Conservation (phyloP, 2,113 vertebrate species). For the Dascyllus trimaculatus region DNA sequence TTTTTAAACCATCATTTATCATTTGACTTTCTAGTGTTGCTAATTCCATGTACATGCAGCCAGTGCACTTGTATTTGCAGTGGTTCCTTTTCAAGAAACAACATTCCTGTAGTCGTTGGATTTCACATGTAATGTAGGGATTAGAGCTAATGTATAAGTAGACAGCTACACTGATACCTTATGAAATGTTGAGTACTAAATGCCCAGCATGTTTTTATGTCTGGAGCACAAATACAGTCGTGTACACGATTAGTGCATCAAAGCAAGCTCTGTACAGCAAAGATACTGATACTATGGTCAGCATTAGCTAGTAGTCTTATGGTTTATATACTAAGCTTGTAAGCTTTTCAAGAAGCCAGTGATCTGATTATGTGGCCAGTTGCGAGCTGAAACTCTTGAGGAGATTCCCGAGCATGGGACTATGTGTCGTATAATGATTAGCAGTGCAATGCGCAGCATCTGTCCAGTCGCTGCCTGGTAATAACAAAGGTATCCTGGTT, state of each 20-base stretch:
- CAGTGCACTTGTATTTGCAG: neutral
- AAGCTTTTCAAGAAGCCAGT: conserved; percentile 65
- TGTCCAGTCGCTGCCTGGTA: neutral
- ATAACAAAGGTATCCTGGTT: neutral
- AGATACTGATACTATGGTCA: conserved; percentile 51
- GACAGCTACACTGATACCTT: conserved; percentile 35
- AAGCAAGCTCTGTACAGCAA: conserved; percentile 58
- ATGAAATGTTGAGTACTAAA: conserved; percentile 51
- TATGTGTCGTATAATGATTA: conserved; percentile 17
- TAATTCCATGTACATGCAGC: neutral
- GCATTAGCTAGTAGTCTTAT: conserved; percentile 49
- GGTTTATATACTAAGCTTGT: conserved; percentile 58
- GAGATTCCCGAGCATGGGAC: conserved; percentile 12
- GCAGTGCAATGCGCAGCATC: neutral
- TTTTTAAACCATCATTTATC: neutral
- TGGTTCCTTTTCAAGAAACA: conserved; percentile 7
- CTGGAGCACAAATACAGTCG: conserved; percentile 51
- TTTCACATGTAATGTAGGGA: conserved; percentile 43
- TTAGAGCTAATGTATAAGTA: conserved; percentile 38
- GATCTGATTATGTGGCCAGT: conserved; percentile 68
- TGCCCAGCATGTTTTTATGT: conserved; percentile 59
- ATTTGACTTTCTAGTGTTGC: conserved; percentile 6
- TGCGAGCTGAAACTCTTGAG: conserved; percentile 25
- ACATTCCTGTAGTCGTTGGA: conserved; percentile 31
- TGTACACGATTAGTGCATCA: conserved; percentile 65